Base-by-base conservation (phyloP, 2,113 vertebrate genomes). In the Nibea albiflora region DNA sequence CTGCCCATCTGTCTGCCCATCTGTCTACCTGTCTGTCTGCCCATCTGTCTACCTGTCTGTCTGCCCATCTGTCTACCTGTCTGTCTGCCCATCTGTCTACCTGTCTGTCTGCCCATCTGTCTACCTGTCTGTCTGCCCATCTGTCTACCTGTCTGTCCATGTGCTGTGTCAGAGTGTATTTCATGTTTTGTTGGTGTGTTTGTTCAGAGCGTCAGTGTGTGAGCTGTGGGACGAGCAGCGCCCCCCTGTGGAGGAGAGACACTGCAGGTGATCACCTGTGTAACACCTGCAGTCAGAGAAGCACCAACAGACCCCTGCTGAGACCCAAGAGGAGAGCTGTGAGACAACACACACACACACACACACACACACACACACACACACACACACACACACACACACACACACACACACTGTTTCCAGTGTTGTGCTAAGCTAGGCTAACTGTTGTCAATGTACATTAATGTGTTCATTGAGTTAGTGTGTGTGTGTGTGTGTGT, bases 161-260 rank as follows among this genome's bases (percentile, higher is more conserved):
- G 12, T 67, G 26, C n/a, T 49, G 60, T 52, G 24, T 63, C 2
- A 0, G 47, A 61, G 12, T 2, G 10, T 50, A 11, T 61, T 14
- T 78, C 20, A 46, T 52, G 46, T 58, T 14, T 52, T 56, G 54
- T 53, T 15, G 11, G 11, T 14, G 57, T 56, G 24, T 54, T 53
- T 16, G 75, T 60, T 12, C 90, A 97, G 96, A 96, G 73, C 94
- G 95, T 3, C 93, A 95, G 85, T 97, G 96, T 78, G 94, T 96
- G 73, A 95, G 96, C 88, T 97, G 96, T 0, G 95, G 96, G 24
- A 95, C 89, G 3, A 95, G 93, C 1, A 93, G 94, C 28, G 95
- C 96, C 47, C 93, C 96, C 4, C 82, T 97, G 76, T 97, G 96
- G 96, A 95, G 95, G 42, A 93, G 96, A 9, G 95, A 96, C 42